Conservation (phyloP, 2,113 vertebrate species). For the Coryphaenoides rupestris region DNA sequence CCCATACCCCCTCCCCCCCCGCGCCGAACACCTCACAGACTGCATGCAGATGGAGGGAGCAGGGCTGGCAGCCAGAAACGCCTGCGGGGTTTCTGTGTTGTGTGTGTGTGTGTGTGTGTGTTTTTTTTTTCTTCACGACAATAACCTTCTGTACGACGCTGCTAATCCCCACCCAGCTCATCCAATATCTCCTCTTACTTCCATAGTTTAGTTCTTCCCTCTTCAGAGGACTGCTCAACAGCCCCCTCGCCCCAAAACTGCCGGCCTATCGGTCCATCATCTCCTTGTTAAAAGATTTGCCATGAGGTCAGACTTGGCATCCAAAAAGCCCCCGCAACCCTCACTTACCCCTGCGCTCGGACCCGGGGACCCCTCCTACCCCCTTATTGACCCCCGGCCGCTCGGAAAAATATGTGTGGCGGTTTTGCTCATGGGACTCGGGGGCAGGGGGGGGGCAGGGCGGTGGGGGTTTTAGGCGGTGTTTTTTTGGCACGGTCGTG, state of each 20-base stretch:
- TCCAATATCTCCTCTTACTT: constrained; percentile 65
- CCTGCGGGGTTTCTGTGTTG: constrained; percentile 60
- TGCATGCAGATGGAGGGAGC: constrained; percentile 63
- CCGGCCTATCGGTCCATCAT: constrained; percentile 28
- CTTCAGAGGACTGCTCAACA: constrained; percentile 46
- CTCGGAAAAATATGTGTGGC: constrained; percentile 67
- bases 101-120: no score
- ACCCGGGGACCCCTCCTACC: constrained; percentile 1
- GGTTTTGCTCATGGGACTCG: constrained; percentile 66
- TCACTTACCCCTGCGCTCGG: constrained; percentile 38
- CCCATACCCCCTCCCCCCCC: background rate
- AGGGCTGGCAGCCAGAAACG: constrained; percentile 50
- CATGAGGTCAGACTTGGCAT: constrained; percentile 58
- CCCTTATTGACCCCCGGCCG: constrained; percentile 60
- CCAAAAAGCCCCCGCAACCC: constrained; percentile 19
- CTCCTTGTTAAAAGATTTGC: constrained; percentile 61
- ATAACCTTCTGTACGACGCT: constrained; percentile 65
- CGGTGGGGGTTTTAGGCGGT: constrained; percentile 57
- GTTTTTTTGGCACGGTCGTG: constrained; percentile 42
- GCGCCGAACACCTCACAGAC: constrained; percentile 34
- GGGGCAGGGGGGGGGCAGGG: no score
- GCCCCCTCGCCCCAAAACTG: constrained; percentile 36
- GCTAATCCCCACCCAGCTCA: no score
- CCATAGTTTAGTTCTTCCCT: constrained; percentile 64
- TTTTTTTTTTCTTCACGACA: no score